These are phyloP conservation scores for Leptopilina boulardi DNA, from an alignment of 1,140 invertebrate genomes.

Conservation along the genomic window DNA sequence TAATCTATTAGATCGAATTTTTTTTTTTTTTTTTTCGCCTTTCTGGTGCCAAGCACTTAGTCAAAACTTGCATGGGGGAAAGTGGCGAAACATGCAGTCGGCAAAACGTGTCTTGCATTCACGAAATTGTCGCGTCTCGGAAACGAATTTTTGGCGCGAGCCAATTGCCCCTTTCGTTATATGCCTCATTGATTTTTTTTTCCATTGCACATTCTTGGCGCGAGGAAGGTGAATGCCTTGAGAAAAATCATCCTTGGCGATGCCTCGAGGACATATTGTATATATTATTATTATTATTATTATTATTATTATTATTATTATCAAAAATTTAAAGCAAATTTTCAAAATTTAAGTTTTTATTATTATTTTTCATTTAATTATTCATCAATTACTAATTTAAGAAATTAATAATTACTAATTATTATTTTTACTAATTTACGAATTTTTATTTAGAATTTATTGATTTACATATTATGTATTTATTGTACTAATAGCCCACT, in stretches of 20 bases:
- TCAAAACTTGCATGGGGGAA: background rate
- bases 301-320: background rate
- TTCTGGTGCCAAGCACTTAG: background rate
- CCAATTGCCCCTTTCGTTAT: background rate
- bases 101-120: background rate
- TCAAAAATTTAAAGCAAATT: no score
- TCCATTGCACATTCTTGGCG: constrained; percentile 1
- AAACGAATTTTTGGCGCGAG: constrained; percentile 25
- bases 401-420: no score
- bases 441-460: no score
- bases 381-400: no score
- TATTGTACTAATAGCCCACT: no score
- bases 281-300: background rate
- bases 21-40: background rate
- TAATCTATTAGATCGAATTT: background rate
- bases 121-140: background rate
- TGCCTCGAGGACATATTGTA: background rate
- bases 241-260: constrained; percentile 11
- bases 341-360: no score
- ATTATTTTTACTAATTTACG: no score
- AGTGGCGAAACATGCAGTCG: constrained; percentile 30
- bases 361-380: no score
- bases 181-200: background rate
- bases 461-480: no score
- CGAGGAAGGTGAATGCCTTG: constrained; percentile 6